Base-by-base conservation (phyloP, 2,113 vertebrate species). In the Oostethus manadensis region DNA sequence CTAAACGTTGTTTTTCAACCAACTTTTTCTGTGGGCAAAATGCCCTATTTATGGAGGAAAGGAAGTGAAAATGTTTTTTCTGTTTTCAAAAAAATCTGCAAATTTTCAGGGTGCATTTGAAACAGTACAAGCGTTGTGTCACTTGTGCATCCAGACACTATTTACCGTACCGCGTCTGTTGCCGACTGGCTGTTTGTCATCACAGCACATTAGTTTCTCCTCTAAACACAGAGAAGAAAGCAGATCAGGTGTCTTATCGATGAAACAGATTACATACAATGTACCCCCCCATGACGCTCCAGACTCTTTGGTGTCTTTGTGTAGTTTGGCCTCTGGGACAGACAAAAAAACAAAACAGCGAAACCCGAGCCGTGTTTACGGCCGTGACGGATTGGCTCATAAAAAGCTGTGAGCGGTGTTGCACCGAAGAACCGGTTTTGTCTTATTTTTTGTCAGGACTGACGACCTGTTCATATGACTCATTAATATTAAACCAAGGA, bases 331-430 rank as follows among this genome's bases (percentile, higher is more conserved):
- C 60, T 17, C 76, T 64, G 56, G 77, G 70, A 74, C 79, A 77
- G 78, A 79, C 78, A 70, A 54, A 29, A 3, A 29, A 29, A 29
- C 3, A 29, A 29, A 33, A 33, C 29, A 7, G 29, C 42, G 84
- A 71, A 82, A 83, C 58, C 67, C 56, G 54, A 82, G 10, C 79
- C 55, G 15, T 23, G 26, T 60, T 42, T 7, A 4, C 74, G 43
- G 63, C 84, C 76, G 77, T 84, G 72, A 79, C 60, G 65, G 68
- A 57, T 59, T 58, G 58, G 16, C 58, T 72, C 63, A 76, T 78
- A 74, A 75, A 33, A 66, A 4, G 67, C 48, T 1, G 18, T 2
- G 71, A 60, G 68, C 56, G 6, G 65, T 74, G 76, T 67, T 73
- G 68, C 62, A 77, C 47, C 9, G 64, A 43, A 72, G 59, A 80